Base-by-base conservation (phyloP, 2,888 invertebrate genomes). In the Epinotia bilunana region DNA sequence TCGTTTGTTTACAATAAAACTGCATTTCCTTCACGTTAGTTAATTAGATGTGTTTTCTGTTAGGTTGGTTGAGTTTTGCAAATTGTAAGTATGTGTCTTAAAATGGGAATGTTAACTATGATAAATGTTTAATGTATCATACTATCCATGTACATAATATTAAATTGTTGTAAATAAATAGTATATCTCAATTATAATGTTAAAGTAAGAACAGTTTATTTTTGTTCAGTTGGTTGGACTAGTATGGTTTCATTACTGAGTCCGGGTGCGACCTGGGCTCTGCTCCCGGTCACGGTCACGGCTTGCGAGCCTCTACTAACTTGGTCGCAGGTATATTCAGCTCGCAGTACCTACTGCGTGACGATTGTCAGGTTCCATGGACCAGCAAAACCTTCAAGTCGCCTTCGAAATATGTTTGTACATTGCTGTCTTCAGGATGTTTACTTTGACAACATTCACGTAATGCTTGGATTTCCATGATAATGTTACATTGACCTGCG, bases 161-260 rank as follows among this genome's bases (percentile, higher is more conserved):
- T 87, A 88, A 89, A 90, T 92, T 91, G 89, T 91, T 92, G 92
- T 93, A 92, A 91, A 92, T 93, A 91, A 86, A 92, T 91, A 91
- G 91, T 91, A 85, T 91, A 93, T 91, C 84, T 88, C 85, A 86
- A 87, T 85, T 84, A 86, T 87, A 85, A 87, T 82, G 83, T 85
- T 85, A 80, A 81, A 79, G 78, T 81, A 80, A 80, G 80, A 75
- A 78, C 77, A 79, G 76, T 77, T 81, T 77, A 76, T 77, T 82
- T 83, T 81, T 78, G 79, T 77, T 71, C 58, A 55, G 69, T 74
- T 73, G 74, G 70, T 60, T 77, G 68, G 69, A 64, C 62, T 78
- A 53, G 55, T 72, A 68, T 76, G 73, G 74, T 67, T 72, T 72
- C 55, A 72, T 69, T 55, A 53, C n/a, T n/a, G 69, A 68, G 55